A percentile compares a stretch with the other conserved stretches of the same genome.
Evolutionary conservation across 2,888 invertebrate species (phyloP).

Genomic region (Smittia sp.): DNA sequence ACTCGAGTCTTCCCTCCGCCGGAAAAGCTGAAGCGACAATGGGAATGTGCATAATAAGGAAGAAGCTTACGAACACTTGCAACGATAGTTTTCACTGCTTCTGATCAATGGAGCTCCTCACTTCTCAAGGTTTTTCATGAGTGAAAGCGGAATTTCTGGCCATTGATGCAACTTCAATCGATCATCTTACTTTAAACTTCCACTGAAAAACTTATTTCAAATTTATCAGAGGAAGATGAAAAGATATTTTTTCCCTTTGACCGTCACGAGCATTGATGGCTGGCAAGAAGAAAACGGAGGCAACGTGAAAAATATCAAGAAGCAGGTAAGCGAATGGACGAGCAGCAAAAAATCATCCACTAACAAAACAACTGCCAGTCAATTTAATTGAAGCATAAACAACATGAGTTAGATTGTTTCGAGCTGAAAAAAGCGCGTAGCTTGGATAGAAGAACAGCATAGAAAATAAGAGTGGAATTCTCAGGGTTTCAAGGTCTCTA

Average conservation of each 20-base stretch:
- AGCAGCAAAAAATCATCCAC: slow-evolving; percentile 8
- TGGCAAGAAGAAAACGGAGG: neutral
- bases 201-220: neutral
- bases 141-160: neutral
- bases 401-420: slow-evolving; percentile 12
- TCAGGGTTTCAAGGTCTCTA: slow-evolving; percentile 36
- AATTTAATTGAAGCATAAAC: slow-evolving; percentile 37
- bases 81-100: neutral
- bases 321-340: slow-evolving; percentile 19
- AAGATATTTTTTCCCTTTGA: neutral
- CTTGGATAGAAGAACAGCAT: neutral
- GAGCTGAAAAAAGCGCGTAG: neutral
- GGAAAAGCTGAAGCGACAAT: neutral
- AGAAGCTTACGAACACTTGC: neutral
- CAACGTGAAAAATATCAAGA: slow-evolving; percentile 29
- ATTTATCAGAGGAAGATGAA: neutral
- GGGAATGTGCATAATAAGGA: neutral
- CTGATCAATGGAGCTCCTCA: neutral
- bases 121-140: neutral
- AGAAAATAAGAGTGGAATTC: slow-evolving; percentile 24
- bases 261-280: slow-evolving; percentile 26
- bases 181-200: neutral
- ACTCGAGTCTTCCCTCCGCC: neutral
- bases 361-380: neutral
- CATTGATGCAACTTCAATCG: neutral